Base-by-base conservation (phyloP, 2,888 invertebrate species). In the Opisthograptis luteolata region DNA sequence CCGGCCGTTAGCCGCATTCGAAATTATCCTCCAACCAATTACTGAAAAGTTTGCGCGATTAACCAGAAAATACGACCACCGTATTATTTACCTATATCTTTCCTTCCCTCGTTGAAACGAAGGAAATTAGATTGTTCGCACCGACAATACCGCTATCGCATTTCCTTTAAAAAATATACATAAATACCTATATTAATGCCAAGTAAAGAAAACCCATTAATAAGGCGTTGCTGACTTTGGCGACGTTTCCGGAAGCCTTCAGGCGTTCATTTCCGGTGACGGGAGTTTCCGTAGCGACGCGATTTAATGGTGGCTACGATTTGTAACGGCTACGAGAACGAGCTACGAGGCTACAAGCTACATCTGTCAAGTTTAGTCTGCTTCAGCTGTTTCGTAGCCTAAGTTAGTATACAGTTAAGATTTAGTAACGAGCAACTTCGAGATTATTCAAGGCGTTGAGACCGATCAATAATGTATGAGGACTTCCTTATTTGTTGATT, bases 221-320 rank as follows among this genome's bases (percentile, higher is more conserved):
- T 60, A 60, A 44, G 55, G 42, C 47, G 54, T 47, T 49, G 42
- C 39, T 34, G 43, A 39, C 20, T 49, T 49, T 14, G 42, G 28
- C 14, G 48, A 42, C 36, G 37, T 44, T 45, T 35, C 51, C 53
- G 66, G 66, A 64, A 58, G 59, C 59, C 64, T 61, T 58, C 61
- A 56, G 58, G 62, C 59, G 56, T 66, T 66, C 64, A 66, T 66
- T 64, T 66, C 66, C 66, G 47, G 51, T 28, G 53, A 45, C 43
- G 46, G 32, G 49, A 47, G 44, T 44, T 58, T 65, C 65, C 63
- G 54, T 43, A 46, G 46, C 49, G 24, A 31, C 27, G 43, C 8
- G 14, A 30, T 37, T 37, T 43, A 34, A 42, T 28, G 41, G 48
- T 27, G 15, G 12, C 35, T 50, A 59, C 51, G 47, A 53, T 25